These are phyloP conservation scores for Abramis brama DNA, from an alignment of 2,113 vertebrate genomes.

Conservation along the genomic window DNA sequence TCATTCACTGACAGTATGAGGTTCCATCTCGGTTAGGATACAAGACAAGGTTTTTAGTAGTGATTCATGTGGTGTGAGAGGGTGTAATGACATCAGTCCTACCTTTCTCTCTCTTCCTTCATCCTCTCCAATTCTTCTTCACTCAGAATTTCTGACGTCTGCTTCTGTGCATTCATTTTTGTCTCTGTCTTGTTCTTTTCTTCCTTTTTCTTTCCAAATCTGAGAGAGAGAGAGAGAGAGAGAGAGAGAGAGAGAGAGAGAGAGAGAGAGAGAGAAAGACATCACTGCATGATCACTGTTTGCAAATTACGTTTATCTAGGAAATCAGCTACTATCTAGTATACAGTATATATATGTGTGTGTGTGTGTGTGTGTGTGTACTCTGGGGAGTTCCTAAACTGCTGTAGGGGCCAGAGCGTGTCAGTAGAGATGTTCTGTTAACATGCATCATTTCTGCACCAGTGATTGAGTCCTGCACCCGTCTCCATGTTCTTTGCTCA, in stretches of 20 bases:
- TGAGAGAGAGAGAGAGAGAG: slow-evolving; percentile 63
- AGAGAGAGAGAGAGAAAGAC: not conserved
- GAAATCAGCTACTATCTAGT: slow-evolving; percentile 1
- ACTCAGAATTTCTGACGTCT: slow-evolving; percentile 74
- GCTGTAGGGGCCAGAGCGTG: slow-evolving; percentile 17
- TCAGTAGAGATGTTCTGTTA: slow-evolving; percentile 39
- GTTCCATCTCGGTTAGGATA: not conserved
- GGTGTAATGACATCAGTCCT: slow-evolving; percentile 11
- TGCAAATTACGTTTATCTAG: slow-evolving; percentile 27
- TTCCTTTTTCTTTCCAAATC: slow-evolving; percentile 95
- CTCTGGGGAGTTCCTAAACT: slow-evolving; percentile 18
- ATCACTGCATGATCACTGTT: slow-evolving; percentile 1
- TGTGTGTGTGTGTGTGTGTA: not conserved
- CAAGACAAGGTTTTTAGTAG: not conserved
- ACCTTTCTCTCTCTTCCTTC: slow-evolving; percentile 77
- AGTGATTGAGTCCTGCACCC: slow-evolving; percentile 36
- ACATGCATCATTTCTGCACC: slow-evolving; percentile 50
- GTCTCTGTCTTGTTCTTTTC: slow-evolving; percentile 85
- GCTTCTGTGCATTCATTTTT: slow-evolving; percentile 75
- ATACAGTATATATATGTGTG: too few relatives aligned
- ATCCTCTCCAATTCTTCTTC: slow-evolving; percentile 88
- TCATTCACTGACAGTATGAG: not conserved
- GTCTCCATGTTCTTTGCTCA: slow-evolving; percentile 14
- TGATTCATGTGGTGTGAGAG: not conserved
- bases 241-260: not conserved